Evolutionary conservation across 2,113 vertebrate species (phyloP).

Genomic region (Cygnus buccinator): DNA sequence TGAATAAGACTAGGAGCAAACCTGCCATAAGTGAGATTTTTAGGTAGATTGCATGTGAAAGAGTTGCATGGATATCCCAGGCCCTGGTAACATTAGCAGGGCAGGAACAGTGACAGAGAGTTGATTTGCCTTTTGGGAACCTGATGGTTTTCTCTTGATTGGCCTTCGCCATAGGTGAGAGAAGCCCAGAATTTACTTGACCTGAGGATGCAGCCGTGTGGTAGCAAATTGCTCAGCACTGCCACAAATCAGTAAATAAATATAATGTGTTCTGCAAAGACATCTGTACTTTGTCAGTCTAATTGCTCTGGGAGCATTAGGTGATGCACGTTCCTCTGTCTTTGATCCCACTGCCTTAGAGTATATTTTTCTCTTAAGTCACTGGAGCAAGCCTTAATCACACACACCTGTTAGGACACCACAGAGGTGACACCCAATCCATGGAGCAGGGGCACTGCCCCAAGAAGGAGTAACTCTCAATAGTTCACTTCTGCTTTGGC

Average conservation of each 20-base stretch:
- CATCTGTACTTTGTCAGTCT: constrained; percentile 45
- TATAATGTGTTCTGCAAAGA: not conserved
- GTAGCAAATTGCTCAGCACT: not conserved
- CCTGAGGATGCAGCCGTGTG: not conserved
- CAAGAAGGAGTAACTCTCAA: not conserved
- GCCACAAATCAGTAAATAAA: constrained; percentile 52
- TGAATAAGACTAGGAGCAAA: not conserved
- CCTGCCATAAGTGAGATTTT: not conserved
- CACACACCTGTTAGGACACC: not conserved
- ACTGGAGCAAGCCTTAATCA: not conserved
- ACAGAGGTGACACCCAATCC: fast-evolving
- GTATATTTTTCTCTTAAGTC: constrained; percentile 9
- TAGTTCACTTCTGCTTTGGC: not conserved
- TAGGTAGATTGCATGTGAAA: not conserved
- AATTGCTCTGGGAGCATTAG: constrained; percentile 11
- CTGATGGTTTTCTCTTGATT: not conserved
- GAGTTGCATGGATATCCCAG: not conserved
- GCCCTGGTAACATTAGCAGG: not conserved
- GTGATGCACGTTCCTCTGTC: not conserved
- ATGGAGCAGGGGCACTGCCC: not conserved
- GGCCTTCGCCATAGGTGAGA: not conserved
- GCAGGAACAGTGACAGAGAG: not conserved
- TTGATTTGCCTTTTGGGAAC: not conserved
- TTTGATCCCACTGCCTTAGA: not conserved
- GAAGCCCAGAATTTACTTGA: not conserved